These are phyloP conservation scores for Oikopleura albicans DNA, from an alignment of 23 tunicate species.

Conservation along the genomic window DNA sequence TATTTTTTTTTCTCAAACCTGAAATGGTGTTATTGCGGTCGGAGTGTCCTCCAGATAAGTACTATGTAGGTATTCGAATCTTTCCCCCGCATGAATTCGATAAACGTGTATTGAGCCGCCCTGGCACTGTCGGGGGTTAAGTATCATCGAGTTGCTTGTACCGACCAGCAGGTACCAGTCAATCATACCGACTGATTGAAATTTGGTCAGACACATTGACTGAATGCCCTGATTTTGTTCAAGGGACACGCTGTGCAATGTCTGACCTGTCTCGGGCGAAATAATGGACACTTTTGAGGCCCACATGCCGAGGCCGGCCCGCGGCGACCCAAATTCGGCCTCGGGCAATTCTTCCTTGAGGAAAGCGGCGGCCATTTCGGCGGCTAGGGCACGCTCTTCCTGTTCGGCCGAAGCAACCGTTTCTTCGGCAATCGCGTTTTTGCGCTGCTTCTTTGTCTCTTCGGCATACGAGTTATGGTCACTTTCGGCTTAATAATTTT, in stretches of 20 bases:
- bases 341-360: conserved; percentile 55
- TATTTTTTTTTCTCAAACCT: too few species aligned
- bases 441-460: conserved; percentile 50
- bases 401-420: conserved; percentile 87
- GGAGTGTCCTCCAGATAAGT: conserved; percentile 11
- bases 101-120: conserved; percentile 79
- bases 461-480: conserved; percentile 81
- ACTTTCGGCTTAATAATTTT: too few species aligned
- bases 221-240: neutral
- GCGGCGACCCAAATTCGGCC: conserved; percentile 70
- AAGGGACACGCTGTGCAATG: neutral
- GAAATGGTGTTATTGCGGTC: neutral
- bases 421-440: conserved; percentile 87
- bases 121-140: conserved; percentile 63
- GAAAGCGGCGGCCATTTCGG: conserved; percentile 80
- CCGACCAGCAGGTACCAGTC: conserved; percentile 51
- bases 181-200: neutral
- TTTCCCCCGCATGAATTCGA: conserved; percentile 25
- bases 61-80: conserved; percentile 52
- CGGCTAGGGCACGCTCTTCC: conserved; percentile 65
- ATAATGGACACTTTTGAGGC: conserved; percentile 45
- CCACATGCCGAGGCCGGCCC: conserved; percentile 98
- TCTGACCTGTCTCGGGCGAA: conserved; percentile 42
- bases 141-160: conserved; percentile 34
- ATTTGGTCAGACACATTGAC: neutral